These are phyloP conservation scores for Irena cyanogastra DNA, from an alignment of 2,113 vertebrate species.

Conservation along the genomic window DNA sequence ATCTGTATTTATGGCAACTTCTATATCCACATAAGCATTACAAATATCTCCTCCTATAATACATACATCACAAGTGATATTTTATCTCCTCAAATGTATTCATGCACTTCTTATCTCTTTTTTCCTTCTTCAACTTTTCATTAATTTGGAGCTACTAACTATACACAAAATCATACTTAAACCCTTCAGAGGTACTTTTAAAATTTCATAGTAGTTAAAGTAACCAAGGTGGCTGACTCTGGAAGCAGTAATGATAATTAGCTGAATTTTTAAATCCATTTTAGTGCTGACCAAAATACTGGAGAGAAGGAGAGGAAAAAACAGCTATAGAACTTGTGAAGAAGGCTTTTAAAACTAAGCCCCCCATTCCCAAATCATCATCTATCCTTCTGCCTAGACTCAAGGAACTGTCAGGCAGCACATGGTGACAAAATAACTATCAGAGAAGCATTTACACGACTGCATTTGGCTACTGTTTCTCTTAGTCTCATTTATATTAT, in stretches of 20 bases:
- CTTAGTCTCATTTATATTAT: not conserved
- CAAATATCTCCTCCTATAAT: not conserved
- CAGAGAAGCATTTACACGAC: not conserved
- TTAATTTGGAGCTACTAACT: not conserved
- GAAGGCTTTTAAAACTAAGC: not conserved
- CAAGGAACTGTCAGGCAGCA: not conserved
- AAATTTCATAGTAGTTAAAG: not conserved
- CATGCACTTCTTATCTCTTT: not conserved
- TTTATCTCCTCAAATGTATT: not conserved
- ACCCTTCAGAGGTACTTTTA: not conserved
- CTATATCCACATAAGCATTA: not conserved
- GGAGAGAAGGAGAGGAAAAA: accelerated
- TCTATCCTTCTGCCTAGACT: not conserved
- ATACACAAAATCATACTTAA: not conserved
- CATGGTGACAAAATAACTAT: not conserved
- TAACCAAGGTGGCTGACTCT: not conserved
- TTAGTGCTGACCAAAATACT: not conserved
- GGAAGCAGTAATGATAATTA: not conserved
- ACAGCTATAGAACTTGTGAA: not conserved
- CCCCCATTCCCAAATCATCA: not conserved
- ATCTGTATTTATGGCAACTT: not conserved
- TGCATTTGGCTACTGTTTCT: not conserved
- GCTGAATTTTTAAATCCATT: not conserved
- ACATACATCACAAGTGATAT: not conserved
- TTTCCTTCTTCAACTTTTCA: not conserved